Evolutionary conservation across 2,888 invertebrate species (phyloP).

Genomic region (Myopa tessellatipennis): DNA sequence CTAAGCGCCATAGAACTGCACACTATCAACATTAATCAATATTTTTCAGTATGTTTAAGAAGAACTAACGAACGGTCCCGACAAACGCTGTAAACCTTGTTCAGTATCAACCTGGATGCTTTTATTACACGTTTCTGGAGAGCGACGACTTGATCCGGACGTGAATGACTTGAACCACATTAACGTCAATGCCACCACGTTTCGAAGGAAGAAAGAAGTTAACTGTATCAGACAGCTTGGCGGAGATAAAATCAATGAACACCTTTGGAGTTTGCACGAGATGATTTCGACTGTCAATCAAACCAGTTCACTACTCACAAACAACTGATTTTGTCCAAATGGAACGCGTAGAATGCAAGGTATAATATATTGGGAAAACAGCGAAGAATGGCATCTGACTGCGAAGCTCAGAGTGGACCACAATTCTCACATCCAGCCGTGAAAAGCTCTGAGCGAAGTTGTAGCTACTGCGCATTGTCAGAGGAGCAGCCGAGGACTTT

Average conservation of each 20-base stretch:
- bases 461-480: not conserved
- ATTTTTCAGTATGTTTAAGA: not conserved
- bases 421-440: not conserved
- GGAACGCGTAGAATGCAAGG: constrained; percentile 5
- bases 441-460: not conserved
- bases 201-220: too few species aligned
- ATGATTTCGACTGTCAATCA: constrained; percentile 4
- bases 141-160: not conserved
- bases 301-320: constrained; percentile 11
- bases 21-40: not conserved
- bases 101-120: not conserved
- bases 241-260: constrained; percentile 30
- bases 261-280: not conserved
- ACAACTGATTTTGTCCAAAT: constrained; percentile 9
- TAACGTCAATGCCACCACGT: not conserved
- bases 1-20: not conserved
- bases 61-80: not conserved
- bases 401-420: not conserved
- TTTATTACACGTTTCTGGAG: not conserved
- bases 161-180: not conserved
- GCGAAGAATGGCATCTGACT: constrained; percentile 17
- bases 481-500: not conserved
- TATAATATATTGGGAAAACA: not conserved
- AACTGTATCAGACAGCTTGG: not conserved
- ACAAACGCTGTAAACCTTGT: not conserved